Evolutionary conservation across 1,140 invertebrate genomes (phyloP), one percentile per base, ranked within the genome.

Genomic region (Ectropis grisescens): DNA sequence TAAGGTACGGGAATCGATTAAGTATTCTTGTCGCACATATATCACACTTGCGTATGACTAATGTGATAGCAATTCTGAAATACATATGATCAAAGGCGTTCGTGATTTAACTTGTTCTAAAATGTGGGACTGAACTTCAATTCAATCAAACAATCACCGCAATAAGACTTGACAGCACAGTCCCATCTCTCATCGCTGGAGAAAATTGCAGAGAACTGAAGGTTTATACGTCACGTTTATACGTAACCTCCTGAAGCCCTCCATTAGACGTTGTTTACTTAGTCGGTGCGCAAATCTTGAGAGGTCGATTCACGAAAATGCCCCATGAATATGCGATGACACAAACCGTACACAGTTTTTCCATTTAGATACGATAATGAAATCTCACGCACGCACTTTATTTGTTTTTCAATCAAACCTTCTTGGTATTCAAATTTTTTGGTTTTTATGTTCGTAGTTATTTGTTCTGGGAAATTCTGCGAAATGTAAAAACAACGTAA

Each of bases 241-340:
- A n/a, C n/a, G 56, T 57, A 52, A 56, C 54, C 51, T 48, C 40
- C 42, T 42, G 37, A 59, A 71, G 67, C 67, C 64, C 47, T 71
- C 67, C 67, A 71, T 71, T 71, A 71, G 60, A 50, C 46, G 58
- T 58, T 72, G 61, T 72, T 68, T 72, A 64, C 61, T 48, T 38
- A 64, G 55, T 61, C 58, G 54, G 61, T 62, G 66, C 58, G 67
- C 59, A 72, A 66, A 66, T 65, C 64, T 68, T 66, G 58, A 60
- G 68, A 72, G 70, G 74, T 72, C 66, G 70, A 66, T 61, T 75
- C 68, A 79, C 68, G 70, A 78, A 76, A 79, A 79, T 71, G 64
- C 67, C 60, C 70, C 65, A 79, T 79, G 74, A 79, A 79, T 79
- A 79, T 75, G 70, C 70, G 74, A 79, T 79, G 70, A 69, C 74